phyloP scores from a whole-genome alignment of 2,113 vertebrate genomes.

The Microcebus tavaratra region DNA sequence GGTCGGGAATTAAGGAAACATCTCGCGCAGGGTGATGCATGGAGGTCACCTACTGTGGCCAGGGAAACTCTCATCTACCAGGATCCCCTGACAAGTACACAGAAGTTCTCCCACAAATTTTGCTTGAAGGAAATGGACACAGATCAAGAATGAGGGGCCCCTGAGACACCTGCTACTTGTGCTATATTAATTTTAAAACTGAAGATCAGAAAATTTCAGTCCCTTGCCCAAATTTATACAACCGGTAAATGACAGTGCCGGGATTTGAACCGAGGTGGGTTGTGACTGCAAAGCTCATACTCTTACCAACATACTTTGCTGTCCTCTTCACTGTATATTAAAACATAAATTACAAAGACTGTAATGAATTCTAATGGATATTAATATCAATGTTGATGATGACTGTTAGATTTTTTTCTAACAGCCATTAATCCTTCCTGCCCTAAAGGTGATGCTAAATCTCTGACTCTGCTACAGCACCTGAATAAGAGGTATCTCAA shows the following conservation, averaged over 20 bases:
- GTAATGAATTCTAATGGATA: no score
- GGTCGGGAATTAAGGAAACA: background rate
- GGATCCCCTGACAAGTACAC: background rate
- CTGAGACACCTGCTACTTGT: background rate
- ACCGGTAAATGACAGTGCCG: background rate
- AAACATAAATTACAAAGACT: background rate
- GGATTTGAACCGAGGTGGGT: background rate
- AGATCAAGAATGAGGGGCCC: background rate
- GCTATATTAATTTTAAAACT: background rate
- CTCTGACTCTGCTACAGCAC: background rate
- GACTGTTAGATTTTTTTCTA: background rate
- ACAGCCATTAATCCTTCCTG: background rate
- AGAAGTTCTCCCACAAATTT: background rate
- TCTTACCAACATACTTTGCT: background rate
- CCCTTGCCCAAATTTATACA: background rate
- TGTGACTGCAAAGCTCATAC: background rate
- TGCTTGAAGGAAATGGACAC: background rate
- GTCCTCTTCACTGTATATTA: background rate
- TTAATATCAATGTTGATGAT: background rate
- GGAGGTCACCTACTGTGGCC: background rate
- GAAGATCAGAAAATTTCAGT: background rate
- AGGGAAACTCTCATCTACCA: rapidly evolving
- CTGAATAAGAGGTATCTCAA: background rate
- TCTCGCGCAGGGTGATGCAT: background rate
- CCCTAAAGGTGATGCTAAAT: background rate